Conservation (phyloP, 2,113 vertebrate species). For the Pedionomus torquatus region DNA sequence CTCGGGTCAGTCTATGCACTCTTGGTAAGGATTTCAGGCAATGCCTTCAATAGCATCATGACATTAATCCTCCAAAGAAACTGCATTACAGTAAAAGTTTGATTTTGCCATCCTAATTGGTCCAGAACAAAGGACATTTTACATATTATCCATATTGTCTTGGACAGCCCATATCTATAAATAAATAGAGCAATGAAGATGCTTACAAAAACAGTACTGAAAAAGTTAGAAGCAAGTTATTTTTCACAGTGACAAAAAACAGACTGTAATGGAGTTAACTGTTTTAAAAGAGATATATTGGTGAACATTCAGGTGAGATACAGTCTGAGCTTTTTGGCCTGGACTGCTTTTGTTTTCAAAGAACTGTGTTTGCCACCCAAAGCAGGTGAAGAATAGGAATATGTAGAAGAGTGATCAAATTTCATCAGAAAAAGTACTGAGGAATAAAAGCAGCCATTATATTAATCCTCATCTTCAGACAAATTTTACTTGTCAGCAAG, state of each 20-base stretch:
- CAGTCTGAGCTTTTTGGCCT: conserved; percentile 45
- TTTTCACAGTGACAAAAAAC: conserved; percentile 36
- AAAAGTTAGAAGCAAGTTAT: background rate
- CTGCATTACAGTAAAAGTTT: background rate
- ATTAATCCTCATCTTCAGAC: conserved; percentile 78
- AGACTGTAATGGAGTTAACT: conserved; percentile 37
- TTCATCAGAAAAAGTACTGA: conserved; percentile 65
- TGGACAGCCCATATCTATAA: background rate
- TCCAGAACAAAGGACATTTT: background rate
- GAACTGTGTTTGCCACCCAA: conserved; percentile 62
- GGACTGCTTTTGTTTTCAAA: conserved; percentile 71
- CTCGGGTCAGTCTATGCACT: background rate
- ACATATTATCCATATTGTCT: background rate
- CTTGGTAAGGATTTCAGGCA: background rate
- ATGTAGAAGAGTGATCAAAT: conserved; percentile 64
- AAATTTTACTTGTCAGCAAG: conserved; percentile 71
- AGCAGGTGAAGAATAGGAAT: conserved; percentile 77
- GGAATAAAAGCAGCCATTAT: conserved; percentile 69
- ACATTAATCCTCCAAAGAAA: background rate
- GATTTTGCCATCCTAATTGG: background rate
- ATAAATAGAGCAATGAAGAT: background rate
- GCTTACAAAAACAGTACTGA: background rate
- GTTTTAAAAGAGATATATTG: background rate
- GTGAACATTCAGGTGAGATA: background rate
- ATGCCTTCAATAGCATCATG: background rate